Conservation (phyloP, 2,888 invertebrate genomes). For the Herminia tarsipennalis region DNA sequence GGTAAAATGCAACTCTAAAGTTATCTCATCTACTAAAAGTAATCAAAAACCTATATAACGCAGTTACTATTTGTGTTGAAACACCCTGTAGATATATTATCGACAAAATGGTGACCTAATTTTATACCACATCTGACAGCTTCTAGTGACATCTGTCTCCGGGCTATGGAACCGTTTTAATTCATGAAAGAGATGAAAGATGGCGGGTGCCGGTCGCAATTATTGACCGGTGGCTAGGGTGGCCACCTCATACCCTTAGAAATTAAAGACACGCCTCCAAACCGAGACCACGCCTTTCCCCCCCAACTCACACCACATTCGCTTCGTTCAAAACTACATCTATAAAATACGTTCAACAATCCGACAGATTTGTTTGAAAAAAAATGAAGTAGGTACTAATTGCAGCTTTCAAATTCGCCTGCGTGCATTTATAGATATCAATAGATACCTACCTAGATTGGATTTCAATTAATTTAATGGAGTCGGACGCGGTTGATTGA, state of each 20-base stretch:
- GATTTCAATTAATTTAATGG: too few species aligned
- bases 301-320: not conserved
- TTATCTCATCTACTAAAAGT: too few species aligned
- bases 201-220: not conserved
- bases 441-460: too few species aligned
- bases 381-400: too few species aligned
- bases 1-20: too few species aligned
- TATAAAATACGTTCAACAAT: not conserved
- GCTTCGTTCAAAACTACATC: constrained; percentile 1
- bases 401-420: too few species aligned
- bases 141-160: constrained; percentile 1
- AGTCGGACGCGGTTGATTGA: too few species aligned
- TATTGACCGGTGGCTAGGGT: constrained; percentile 5
- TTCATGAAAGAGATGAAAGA: not conserved
- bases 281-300: constrained; percentile 1
- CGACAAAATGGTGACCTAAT: not conserved
- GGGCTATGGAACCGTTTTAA: not conserved
- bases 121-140: not conserved
- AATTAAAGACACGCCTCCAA: not conserved
- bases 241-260: constrained; percentile 1
- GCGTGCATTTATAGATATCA: too few species aligned
- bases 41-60: too few species aligned
- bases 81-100: too few species aligned
- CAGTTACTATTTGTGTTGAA: too few species aligned
- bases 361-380: not conserved